Base-by-base conservation (phyloP, 2,888 invertebrate species). In the Tetranychus truncatus region DNA sequence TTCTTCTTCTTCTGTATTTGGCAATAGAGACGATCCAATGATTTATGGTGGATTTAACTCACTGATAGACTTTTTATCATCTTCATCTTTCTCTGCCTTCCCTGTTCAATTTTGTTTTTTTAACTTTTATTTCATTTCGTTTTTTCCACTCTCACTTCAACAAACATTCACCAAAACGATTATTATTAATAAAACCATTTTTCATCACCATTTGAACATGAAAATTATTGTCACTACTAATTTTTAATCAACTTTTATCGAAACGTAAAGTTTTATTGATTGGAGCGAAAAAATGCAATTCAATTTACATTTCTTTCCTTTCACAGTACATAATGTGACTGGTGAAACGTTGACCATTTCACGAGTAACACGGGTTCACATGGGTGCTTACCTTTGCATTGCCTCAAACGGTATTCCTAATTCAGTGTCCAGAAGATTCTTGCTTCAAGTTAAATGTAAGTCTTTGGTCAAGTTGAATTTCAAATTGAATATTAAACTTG, bases 351-450 rank as follows among this genome's bases (percentile, higher is more conserved):
- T 76, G 55, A 76, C 73, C 9, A 76, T 76, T 66, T 71, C 74
- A 34, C 74, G 77, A 67, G 74, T 74, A 21, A 74, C 77, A 45
- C 77, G 79, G 11, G 76, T 79, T 18, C 79, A 79, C 73, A 78
- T 78, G 34, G 79, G 79, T 20, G 79, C 79, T 8, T 79, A 78
- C 71, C 77, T 79, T n/a, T 79, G 79, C 74, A 79, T 79, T 9
- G 79, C 79, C 45, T 73, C 73, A 15, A 73, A 73, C 46, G 76
- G 76, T 7, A 78, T 79, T 20, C 79, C 78, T 21, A 78, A 79
- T 15, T 78, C 79, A 11, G 79, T 79, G 45, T 78, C 78, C 69
- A 71, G 78, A 66, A 76, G 79, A 73, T 78, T 79, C 45, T 77
- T 79, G 44, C 77, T 79, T 6, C 78, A 79, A 24, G 79, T 79